phyloP scores from a whole-genome alignment of 2,888 invertebrate species.

The Theretra japonica region DNA sequence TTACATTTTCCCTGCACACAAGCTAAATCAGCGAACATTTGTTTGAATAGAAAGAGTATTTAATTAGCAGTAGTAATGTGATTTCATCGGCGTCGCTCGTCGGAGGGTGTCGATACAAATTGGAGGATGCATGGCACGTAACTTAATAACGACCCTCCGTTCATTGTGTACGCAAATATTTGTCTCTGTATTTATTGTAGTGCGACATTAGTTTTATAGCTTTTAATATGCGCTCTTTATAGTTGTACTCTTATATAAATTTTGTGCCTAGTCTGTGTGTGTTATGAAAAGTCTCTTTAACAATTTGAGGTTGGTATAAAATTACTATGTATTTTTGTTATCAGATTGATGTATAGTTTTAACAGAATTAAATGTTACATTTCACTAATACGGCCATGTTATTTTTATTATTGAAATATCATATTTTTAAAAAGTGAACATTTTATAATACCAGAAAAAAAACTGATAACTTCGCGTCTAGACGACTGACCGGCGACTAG shows the following conservation, averaged over 20 bases:
- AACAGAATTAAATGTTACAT: too few relatives aligned
- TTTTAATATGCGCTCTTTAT: not conserved
- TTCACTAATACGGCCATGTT: too few relatives aligned
- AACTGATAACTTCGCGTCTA: too few relatives aligned
- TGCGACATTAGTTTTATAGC: not conserved
- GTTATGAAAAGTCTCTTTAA: too few relatives aligned
- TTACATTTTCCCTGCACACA: not conserved
- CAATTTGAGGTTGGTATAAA: too few relatives aligned
- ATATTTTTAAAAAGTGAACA: too few relatives aligned
- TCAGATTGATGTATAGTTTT: too few relatives aligned
- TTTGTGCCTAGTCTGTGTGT: too few relatives aligned
- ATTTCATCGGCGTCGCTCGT: constrained; percentile 63
- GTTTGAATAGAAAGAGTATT: constrained; percentile 61
- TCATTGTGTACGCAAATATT: constrained; percentile 53
- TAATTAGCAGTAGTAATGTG: constrained; percentile 72
- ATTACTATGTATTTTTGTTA: too few relatives aligned
- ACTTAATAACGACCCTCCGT: constrained; percentile 75
- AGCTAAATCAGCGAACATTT: constrained; percentile 56
- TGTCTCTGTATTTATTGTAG: constrained; percentile 25
- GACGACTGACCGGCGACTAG: too few relatives aligned
- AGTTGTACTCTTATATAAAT: not conserved
- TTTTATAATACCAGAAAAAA: too few relatives aligned
- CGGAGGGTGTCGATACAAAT: constrained; percentile 71
- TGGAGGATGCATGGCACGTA: constrained; percentile 80
- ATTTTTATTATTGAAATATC: too few relatives aligned